phyloP scores from a whole-genome alignment of 1,140 invertebrate species.

The Oryctes rhinoceros region DNA sequence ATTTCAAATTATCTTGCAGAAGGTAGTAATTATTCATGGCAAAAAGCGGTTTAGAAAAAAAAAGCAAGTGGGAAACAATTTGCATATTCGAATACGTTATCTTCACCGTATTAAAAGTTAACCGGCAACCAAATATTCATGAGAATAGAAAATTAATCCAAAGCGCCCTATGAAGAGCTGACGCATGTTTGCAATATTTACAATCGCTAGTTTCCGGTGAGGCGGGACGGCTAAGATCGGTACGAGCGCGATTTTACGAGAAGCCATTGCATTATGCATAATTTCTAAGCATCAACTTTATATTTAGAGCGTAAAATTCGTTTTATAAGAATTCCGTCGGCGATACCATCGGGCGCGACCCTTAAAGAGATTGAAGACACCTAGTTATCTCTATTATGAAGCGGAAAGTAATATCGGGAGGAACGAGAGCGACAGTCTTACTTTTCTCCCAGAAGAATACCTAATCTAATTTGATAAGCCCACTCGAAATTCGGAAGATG shows the following conservation, averaged over 20 bases:
- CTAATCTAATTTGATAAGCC: conserved; percentile 34
- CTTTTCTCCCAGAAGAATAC: conserved; percentile 22
- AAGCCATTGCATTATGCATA: conserved; percentile 33
- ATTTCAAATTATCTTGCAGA: too few relatives aligned
- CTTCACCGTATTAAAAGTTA: neutral
- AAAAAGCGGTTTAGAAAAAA: too few relatives aligned
- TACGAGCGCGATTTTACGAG: neutral
- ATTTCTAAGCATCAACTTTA: conserved; percentile 35
- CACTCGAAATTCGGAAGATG: conserved; percentile 15
- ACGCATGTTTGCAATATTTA: conserved; percentile 23
- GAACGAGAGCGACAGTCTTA: conserved; percentile 46
- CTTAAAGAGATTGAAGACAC: conserved; percentile 45
- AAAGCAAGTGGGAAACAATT: too few relatives aligned
- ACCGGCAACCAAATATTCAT: conserved; percentile 1
- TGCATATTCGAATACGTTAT: neutral
- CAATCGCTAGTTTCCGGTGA: neutral
- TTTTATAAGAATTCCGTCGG: conserved; percentile 12
- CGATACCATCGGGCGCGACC: conserved; percentile 13
- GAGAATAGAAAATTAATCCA: neutral
- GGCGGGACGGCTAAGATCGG: neutral
- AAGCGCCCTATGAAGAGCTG: conserved; percentile 6
- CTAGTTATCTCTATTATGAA: conserved; percentile 51
- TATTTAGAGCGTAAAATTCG: conserved; percentile 34
- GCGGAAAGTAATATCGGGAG: conserved; percentile 47
- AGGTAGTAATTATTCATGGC: too few relatives aligned